A percentile compares a stretch with the other conserved stretches of the same genome.
phyloP scores from a whole-genome alignment of 1,140 invertebrate genomes.

The Anoplophora glabripennis region DNA sequence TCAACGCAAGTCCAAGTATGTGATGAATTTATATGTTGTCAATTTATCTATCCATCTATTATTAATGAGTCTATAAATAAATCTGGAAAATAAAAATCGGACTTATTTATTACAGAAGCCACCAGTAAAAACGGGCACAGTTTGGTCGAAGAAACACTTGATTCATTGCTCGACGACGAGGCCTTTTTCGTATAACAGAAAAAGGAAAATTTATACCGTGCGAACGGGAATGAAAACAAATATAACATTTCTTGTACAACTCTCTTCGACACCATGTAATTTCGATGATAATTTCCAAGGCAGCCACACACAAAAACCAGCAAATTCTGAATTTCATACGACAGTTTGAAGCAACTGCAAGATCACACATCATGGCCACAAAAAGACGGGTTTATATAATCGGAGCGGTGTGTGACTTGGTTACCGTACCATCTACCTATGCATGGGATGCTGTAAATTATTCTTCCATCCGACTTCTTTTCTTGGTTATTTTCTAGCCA shows the following conservation, averaged over 20 bases:
- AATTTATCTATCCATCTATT: constrained; percentile 12
- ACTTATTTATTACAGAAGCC: constrained; percentile 17
- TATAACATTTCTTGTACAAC: constrained; percentile 26
- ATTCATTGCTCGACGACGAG: constrained; percentile 13
- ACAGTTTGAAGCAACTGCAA: constrained; percentile 22
- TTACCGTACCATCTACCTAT: background rate
- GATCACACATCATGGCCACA: constrained; percentile 24
- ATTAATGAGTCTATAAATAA: constrained; percentile 19
- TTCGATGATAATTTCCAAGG: constrained; percentile 31
- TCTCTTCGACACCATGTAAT: constrained; percentile 27
- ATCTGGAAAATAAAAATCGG: constrained; percentile 13
- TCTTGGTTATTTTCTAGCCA: background rate
- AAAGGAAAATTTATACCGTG: constrained; percentile 28
- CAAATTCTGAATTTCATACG: constrained; percentile 30
- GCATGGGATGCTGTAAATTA: constrained; percentile 7
- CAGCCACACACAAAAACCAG: constrained; percentile 18
- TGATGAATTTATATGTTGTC: no score
- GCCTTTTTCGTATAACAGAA: constrained; percentile 14
- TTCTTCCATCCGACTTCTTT: constrained; percentile 8
- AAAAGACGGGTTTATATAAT: constrained; percentile 20
- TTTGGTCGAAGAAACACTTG: constrained; percentile 10
- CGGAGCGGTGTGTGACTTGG: constrained; percentile 2
- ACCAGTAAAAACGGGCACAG: constrained; percentile 15
- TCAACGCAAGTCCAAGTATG: no score
- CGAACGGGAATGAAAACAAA: constrained; percentile 30